Evolutionary conservation across 2,113 vertebrate genomes (phyloP).

Genomic region (Apodemus speciosus): DNA sequence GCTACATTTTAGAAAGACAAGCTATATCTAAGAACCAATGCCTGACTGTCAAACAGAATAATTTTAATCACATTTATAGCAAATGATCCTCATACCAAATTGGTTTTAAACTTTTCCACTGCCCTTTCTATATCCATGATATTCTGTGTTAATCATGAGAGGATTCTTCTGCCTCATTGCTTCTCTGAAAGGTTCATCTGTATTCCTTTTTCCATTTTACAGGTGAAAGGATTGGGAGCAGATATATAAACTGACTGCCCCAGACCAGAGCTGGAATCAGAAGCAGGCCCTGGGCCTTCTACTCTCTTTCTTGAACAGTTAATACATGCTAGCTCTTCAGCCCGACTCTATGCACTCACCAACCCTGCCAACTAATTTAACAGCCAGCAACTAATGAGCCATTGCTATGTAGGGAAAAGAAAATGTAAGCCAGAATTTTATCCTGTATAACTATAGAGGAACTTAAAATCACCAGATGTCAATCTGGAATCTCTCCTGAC

Average conservation of each 20-base stretch:
- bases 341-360: neutral
- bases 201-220: constrained; percentile 56
- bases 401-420: constrained; percentile 66
- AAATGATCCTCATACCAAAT: constrained; percentile 24
- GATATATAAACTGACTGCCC: constrained; percentile 14
- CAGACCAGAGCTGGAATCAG: constrained; percentile 6
- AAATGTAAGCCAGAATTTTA: constrained; percentile 71
- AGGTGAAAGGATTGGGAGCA: constrained; percentile 39
- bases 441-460: constrained; percentile 70
- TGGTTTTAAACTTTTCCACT: constrained; percentile 52
- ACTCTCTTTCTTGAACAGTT: constrained; percentile 43
- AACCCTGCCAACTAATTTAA: constrained; percentile 57
- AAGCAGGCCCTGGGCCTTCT: neutral
- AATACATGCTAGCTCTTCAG: constrained; percentile 59
- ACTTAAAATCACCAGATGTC: constrained; percentile 74
- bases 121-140: constrained; percentile 29
- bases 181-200: constrained; percentile 44
- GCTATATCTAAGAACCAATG: neutral
- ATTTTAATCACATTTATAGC: constrained; percentile 41
- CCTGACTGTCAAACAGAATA: constrained; percentile 47
- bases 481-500: constrained; percentile 75
- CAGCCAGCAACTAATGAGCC: constrained; percentile 64
- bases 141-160: neutral
- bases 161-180: constrained; percentile 45
- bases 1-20: constrained; percentile 23